Evolutionary conservation across 2,113 vertebrate genomes (phyloP).

Genomic region (Cryptomyrus ogoouensis): DNA sequence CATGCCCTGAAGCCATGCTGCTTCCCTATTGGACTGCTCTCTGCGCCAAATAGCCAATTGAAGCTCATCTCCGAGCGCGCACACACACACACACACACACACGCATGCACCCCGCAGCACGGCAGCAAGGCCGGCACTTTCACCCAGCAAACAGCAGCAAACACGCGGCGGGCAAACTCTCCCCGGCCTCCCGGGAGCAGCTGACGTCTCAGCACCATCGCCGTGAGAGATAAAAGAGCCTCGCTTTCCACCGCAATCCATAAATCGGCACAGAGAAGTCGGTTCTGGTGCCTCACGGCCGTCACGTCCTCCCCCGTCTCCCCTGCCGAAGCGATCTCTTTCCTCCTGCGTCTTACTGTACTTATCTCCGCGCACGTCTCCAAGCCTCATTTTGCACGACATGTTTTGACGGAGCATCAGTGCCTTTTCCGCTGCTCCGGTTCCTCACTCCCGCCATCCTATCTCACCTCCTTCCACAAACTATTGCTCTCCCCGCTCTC

Average conservation of each 20-base stretch:
- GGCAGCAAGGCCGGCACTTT: neutral
- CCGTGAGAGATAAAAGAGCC: neutral
- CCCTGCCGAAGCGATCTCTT: neutral
- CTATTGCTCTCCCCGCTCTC: neutral
- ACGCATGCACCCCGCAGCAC: neutral
- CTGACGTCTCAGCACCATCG: conserved; percentile 23
- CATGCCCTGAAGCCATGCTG: neutral
- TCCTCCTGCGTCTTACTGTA: neutral
- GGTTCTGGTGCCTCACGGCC: neutral
- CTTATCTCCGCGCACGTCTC: neutral
- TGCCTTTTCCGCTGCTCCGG: neutral
- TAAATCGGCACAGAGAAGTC: conserved; percentile 36
- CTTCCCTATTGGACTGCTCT: neutral
- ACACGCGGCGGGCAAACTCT: neutral
- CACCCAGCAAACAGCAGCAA: neutral
- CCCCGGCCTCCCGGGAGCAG: conserved; percentile 22
- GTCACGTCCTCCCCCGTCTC: neutral
- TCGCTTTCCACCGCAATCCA: conserved; percentile 19
- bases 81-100: neutral
- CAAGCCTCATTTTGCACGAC: neutral
- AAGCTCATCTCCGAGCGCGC: neutral
- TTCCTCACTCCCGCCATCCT: neutral
- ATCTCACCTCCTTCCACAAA: neutral
- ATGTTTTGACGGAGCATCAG: neutral
- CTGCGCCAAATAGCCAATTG: neutral